A percentile compares a stretch with the other conserved stretches of the same genome.
phyloP scores from a whole-genome alignment of 2,797 vertebrate species.

The Acropternis orthonyx region DNA sequence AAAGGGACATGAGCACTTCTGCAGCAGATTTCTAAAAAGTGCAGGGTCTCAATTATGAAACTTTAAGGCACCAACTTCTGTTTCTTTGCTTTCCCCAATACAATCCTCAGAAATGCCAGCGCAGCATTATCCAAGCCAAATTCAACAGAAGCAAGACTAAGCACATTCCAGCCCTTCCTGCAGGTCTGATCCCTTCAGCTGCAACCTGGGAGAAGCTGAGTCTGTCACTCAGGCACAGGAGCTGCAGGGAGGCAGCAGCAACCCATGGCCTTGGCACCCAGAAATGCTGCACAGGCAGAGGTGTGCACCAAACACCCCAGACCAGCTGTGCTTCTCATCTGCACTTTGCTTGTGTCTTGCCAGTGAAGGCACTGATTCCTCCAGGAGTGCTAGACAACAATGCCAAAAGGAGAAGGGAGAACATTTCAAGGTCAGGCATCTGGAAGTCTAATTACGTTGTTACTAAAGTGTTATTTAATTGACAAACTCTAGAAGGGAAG shows the following conservation, averaged over 20 bases:
- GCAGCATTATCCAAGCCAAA: conserved; percentile 1
- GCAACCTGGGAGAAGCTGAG: not conserved
- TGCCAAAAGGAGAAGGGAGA: not conserved
- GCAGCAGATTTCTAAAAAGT: not conserved
- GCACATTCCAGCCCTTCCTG: not conserved
- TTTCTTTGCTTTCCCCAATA: not conserved
- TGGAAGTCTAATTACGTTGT: not conserved
- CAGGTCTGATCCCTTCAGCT: not conserved
- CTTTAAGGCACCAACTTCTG: not conserved
- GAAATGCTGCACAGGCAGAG: not conserved
- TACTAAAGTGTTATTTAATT: not conserved
- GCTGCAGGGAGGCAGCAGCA: not conserved
- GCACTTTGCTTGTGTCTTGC: not conserved
- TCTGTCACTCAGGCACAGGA: not conserved
- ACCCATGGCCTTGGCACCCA: not conserved
- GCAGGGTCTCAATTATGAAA: not conserved
- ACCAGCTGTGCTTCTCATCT: not conserved
- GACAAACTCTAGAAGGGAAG: not conserved
- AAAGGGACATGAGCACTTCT: not conserved
- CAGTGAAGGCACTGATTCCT: not conserved
- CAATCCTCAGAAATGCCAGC: conserved; percentile 6
- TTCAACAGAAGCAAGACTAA: conserved; percentile 13
- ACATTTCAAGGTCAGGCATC: not conserved
- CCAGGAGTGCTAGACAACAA: not conserved
- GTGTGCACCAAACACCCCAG: not conserved